Percentiles rank a stretch among this genome's conserved stretches.
phyloP scores from a whole-genome alignment of 2,113 vertebrate species.

The Melanotaenia duboulayi region DNA sequence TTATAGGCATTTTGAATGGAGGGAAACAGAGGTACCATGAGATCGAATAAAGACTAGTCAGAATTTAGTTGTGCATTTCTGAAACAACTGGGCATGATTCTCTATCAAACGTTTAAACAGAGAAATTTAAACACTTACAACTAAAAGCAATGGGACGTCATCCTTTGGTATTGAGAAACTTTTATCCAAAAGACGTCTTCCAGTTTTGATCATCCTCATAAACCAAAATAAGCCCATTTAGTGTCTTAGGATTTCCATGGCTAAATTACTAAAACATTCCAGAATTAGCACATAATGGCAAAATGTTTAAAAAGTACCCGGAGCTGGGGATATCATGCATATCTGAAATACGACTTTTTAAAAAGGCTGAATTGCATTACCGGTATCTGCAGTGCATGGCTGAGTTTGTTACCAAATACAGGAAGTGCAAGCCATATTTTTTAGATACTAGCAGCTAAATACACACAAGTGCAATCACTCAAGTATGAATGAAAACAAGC shows the following conservation, averaged over 20 bases:
- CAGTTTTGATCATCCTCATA: too few relatives aligned
- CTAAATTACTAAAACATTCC: neutral
- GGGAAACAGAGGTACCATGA: neutral
- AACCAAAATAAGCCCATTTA: neutral
- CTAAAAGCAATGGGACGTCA: too few relatives aligned
- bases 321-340: too few relatives aligned
- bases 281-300: neutral
- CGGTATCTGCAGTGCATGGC: neutral
- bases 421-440: neutral
- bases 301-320: neutral
- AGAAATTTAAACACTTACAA: neutral
- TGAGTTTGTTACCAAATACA: neutral
- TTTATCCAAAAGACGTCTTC: too few relatives aligned
- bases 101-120: neutral
- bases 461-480: neutral
- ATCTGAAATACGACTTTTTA: neutral
- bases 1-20: neutral
- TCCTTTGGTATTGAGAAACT: too few relatives aligned
- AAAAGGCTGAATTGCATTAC: neutral
- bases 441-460: neutral
- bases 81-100: neutral
- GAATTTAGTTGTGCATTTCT: neutral
- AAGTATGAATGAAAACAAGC: slow-evolving; percentile 61
- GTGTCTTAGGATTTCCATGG: neutral
- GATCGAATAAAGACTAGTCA: neutral